Evolutionary conservation across 2,113 vertebrate species (phyloP).

Genomic region (Leiothrix lutea): DNA sequence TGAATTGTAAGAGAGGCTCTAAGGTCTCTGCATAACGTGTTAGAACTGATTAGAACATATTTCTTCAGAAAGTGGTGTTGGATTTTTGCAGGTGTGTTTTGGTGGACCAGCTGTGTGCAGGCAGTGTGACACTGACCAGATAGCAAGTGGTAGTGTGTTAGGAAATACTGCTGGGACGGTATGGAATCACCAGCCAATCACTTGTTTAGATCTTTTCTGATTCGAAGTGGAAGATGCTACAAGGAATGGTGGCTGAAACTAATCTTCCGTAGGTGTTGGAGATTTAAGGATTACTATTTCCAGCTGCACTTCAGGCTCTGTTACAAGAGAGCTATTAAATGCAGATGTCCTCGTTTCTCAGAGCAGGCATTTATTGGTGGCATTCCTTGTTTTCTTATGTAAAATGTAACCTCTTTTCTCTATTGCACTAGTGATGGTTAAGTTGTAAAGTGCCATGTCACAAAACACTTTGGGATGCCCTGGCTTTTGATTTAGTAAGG

Average conservation of each 20-base stretch:
- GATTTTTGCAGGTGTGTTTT: neutral
- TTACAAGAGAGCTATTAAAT: neutral
- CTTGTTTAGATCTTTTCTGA: neutral
- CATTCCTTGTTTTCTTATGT: neutral
- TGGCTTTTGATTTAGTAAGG: neutral
- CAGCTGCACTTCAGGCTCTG: neutral
- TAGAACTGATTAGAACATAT: neutral
- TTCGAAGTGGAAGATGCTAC: neutral
- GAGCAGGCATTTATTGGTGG: neutral
- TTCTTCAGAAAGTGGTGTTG: neutral
- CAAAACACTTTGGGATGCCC: neutral
- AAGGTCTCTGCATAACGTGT: neutral
- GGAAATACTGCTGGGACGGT: neutral
- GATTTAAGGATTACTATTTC: neutral
- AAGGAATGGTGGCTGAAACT: neutral
- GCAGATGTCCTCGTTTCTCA: neutral
- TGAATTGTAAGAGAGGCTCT: neutral
- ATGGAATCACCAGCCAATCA: neutral
- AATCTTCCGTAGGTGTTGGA: neutral
- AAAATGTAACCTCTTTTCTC: neutral
- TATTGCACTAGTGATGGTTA: neutral
- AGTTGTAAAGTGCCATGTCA: neutral
- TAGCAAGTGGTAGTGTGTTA: fast-evolving
- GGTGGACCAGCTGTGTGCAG: neutral
- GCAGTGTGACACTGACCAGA: neutral